Conservation (phyloP, 2,888 invertebrate genomes). For the Leptothorax acervorum region DNA sequence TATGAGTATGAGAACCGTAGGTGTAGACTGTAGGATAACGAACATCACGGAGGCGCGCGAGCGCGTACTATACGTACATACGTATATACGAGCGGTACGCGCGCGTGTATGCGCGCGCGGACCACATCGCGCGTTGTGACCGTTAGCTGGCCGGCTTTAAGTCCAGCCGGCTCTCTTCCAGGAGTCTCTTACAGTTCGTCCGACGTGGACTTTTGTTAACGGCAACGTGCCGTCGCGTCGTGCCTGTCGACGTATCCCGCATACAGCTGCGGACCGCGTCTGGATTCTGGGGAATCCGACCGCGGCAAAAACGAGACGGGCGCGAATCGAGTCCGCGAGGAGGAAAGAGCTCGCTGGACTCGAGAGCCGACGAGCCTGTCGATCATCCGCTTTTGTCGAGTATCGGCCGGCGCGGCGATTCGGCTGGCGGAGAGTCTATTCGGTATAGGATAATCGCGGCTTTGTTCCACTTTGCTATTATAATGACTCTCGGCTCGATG, state of each 20-base stretch:
- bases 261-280: slow-evolving; percentile 6
- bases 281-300: slow-evolving; percentile 43
- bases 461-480: slow-evolving; percentile 10
- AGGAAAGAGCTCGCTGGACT: neutral
- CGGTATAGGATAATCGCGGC: neutral
- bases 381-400: neutral
- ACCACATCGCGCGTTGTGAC: slow-evolving; percentile 69
- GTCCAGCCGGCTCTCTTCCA: slow-evolving; percentile 69
- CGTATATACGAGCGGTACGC: neutral
- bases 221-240: slow-evolving; percentile 26
- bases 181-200: slow-evolving; percentile 65
- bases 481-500: neutral
- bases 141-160: slow-evolving; percentile 84
- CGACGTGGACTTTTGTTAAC: slow-evolving; percentile 53
- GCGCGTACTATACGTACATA: neutral
- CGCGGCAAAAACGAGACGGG: slow-evolving; percentile 29
- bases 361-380: neutral
- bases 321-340: slow-evolving; percentile 14
- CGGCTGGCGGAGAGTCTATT: slow-evolving; percentile 11
- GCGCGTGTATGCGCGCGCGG: slow-evolving; percentile 54
- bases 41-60: slow-evolving; percentile 11
- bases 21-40: slow-evolving; percentile 33
- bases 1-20: slow-evolving; percentile 48
- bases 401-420: neutral
- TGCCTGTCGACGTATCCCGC: slow-evolving; percentile 16